Evolutionary conservation across 2,113 vertebrate species (phyloP).

Genomic region (Nipponia nippon): DNA sequence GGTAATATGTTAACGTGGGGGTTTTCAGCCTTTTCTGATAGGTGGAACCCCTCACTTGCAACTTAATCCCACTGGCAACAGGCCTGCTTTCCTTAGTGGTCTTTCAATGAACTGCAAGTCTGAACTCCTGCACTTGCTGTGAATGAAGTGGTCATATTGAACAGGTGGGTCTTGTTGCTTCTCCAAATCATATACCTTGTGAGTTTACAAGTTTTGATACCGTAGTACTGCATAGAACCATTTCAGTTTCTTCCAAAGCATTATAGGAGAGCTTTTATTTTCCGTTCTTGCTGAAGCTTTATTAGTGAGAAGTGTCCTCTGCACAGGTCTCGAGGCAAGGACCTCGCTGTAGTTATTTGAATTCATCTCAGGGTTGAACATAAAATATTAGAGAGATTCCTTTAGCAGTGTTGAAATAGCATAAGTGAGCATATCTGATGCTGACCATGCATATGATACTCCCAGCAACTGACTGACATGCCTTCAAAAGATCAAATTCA

Average conservation of each 20-base stretch:
- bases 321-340: not conserved
- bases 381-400: constrained; percentile 27
- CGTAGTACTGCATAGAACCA: accelerated
- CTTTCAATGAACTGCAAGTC: not conserved
- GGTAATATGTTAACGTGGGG: accelerated
- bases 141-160: not conserved
- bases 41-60: not conserved
- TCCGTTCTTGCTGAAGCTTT: not conserved
- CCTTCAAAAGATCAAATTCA: constrained; percentile 60
- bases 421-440: constrained; percentile 43
- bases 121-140: not conserved
- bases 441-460: constrained; percentile 46
- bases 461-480: constrained; percentile 55
- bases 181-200: not conserved
- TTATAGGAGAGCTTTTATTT: not conserved
- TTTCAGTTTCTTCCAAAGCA: not conserved
- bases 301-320: not conserved
- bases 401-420: constrained; percentile 47
- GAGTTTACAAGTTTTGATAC: not conserved
- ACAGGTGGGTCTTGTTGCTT: not conserved
- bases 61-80: not conserved
- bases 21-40: not conserved
- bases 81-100: not conserved
- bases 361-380: not conserved
- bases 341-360: not conserved